phyloP scores from a whole-genome alignment of 2,888 invertebrate species.

The Lacanobia oleracea region DNA sequence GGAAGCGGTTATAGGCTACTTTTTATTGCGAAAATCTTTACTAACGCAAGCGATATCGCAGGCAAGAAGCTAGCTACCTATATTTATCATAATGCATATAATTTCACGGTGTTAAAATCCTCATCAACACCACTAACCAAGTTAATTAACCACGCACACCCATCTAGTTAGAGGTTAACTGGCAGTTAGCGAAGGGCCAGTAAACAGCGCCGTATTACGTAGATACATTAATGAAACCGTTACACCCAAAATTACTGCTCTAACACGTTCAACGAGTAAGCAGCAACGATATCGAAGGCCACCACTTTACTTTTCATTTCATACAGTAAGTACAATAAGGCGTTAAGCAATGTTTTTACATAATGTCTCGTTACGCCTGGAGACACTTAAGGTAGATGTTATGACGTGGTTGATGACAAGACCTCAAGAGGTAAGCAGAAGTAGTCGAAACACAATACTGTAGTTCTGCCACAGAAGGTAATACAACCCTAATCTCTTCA shows the following conservation, averaged over 20 bases:
- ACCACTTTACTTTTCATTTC: constrained; percentile 54
- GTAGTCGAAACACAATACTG: neutral
- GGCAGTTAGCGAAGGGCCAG: constrained; percentile 11
- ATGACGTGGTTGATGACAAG: constrained; percentile 17
- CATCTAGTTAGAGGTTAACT: constrained; percentile 16
- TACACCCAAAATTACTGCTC: constrained; percentile 16
- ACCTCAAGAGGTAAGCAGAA: neutral
- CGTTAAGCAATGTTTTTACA: constrained; percentile 45
- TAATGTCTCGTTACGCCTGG: constrained; percentile 46
- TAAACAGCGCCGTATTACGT: constrained; percentile 14
- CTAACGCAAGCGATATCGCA: no score
- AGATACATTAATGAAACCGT: constrained; percentile 21
- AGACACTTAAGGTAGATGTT: constrained; percentile 15
- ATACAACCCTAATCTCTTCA: no score
- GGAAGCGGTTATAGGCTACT: neutral
- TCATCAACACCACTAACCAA: constrained; percentile 14
- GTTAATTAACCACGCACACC: constrained; percentile 20
- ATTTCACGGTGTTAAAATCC: neutral
- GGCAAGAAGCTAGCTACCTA: no score
- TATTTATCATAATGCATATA: no score
- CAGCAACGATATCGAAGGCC: constrained; percentile 51
- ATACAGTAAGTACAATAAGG: constrained; percentile 42
- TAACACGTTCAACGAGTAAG: constrained; percentile 13
- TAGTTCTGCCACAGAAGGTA: no score
- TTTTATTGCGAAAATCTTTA: no score